Percentiles rank a stretch among this genome's conserved stretches.
Evolutionary conservation across 2,888 invertebrate genomes (phyloP).

Genomic region (Actias luna): DNA sequence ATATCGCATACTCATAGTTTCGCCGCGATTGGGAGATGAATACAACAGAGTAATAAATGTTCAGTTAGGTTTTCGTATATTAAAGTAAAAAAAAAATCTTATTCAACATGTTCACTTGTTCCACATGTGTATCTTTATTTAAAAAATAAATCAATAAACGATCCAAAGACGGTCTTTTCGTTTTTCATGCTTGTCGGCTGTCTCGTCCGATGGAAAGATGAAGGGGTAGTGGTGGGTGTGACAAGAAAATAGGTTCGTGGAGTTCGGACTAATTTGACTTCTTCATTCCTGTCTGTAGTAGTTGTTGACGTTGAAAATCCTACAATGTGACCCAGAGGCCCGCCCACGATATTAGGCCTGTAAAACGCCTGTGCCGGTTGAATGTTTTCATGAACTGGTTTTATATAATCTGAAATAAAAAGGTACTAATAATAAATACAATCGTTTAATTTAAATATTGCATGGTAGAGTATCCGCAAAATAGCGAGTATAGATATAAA

Average conservation of each 20-base stretch:
- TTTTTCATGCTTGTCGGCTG: constrained; percentile 40
- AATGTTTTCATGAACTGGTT: constrained; percentile 63
- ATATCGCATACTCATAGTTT: constrained; percentile 16
- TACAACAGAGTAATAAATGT: constrained; percentile 35
- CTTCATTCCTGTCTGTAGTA: constrained; percentile 22
- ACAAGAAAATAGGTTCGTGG: constrained; percentile 24
- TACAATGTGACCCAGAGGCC: constrained; percentile 53
- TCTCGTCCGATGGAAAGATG: constrained; percentile 27
- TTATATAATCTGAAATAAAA: constrained; percentile 51
- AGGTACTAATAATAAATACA: background rate
- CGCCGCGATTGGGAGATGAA: constrained; percentile 16
- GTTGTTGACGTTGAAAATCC: constrained; percentile 55
- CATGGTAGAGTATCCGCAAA: background rate
- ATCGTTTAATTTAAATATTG: background rate
- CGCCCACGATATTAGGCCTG: constrained; percentile 61
- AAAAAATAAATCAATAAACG: constrained; percentile 67
- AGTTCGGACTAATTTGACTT: constrained; percentile 9
- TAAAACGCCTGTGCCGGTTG: constrained; percentile 47
- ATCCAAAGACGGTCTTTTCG: constrained; percentile 53
- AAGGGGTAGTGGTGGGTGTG: constrained; percentile 25
- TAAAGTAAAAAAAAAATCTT: constrained; percentile 16
- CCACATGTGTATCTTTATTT: constrained; percentile 43
- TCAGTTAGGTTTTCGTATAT: constrained; percentile 13
- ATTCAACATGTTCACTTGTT: background rate
- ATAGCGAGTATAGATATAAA: background rate